Base-by-base conservation (phyloP, 2,888 invertebrate genomes). In the Heliconius aoede region DNA sequence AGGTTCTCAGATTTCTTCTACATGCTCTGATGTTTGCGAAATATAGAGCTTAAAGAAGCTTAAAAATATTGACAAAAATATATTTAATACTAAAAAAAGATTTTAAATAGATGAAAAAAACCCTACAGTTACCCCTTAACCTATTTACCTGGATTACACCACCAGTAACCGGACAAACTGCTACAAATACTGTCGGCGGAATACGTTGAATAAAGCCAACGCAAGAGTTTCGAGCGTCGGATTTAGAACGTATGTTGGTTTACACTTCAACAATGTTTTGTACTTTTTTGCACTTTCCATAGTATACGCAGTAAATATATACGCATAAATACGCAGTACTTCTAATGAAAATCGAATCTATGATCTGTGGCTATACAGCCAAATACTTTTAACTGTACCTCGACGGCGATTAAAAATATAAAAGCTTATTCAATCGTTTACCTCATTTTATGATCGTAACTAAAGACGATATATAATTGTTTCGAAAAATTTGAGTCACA, bases 201-300 rank as follows among this genome's bases (percentile, higher is more conserved):
- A 78, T 80, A 73, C 76, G 72, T 74, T 28, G 74, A 67, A 71
- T 76, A 78, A 78, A 79, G 67, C 76, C 74, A 79, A 74, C 76
- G 78, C 74, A 78, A 76, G 71, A 72, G 76, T 76, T 74, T 40
- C 73, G 74, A 75, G 62, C 62, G 32, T 36, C 51, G 78, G 78
- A 78, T 78, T 80, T 73, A 75, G 76, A 69, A 73, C 58, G 77
- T 72, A 46, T 69, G 60, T 62, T 24, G 36, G 67, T 64, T 65
- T 67, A 68, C 64, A 62, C 74, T 77, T 76, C 32, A 69, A 55
- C 69, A 58, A 55, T 32, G 55, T 69, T 69, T 69, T 32, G 30
- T 32, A 55, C 40, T 55, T 69, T 51, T 69, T 55, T 30, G 8
- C 55, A 60, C 15, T 51, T 24, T 55, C 15, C 4, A 24, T 24